Base-by-base conservation (phyloP, 2,797 vertebrate genomes). In the Decapterus maruadsi region DNA sequence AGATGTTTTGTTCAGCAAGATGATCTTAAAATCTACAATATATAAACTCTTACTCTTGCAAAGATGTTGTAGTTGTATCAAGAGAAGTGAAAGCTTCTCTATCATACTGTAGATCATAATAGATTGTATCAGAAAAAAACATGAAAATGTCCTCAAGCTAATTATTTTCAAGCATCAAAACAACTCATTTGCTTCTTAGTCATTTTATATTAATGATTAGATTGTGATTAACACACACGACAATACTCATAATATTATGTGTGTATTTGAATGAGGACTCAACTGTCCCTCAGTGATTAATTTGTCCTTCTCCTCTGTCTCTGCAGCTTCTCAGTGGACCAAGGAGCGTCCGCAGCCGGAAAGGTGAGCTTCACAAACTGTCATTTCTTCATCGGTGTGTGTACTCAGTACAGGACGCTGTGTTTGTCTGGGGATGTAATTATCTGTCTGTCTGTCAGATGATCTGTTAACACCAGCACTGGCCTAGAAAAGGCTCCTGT, bases 281-380 rank as follows among this genome's bases (percentile, higher is more conserved):
- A 36, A 10, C 17, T 40, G 8, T 68, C 43, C 62, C 36, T 26
- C 36, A n/a, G 46, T 74, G 66, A 62, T 62, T 72, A 13, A 82
- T 75, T 72, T 62, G 3, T 79, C 29, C 11, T 67, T 20, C 73
- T 74, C 29, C 2, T 80, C 12, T 91, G 67, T 88, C 22, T 85
- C 75, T 78, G 59, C 86, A 95, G 95, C 50, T 93, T 95, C 65
- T 87, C 93, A 2, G 19, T 93, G 81, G 95, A 95, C 51, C 94
- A 92, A 63, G 94, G 94, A 81, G 92, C 94, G 1, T 93, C 93
- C 22, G 92, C 91, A 31, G 84, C 93, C 73, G 94, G 90, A 90
- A 95, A 95, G 93, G 95, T 95, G 81, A 94, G 94, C 74, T 26
- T 68, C 45, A 48, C 8, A 51, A 46, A 6, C 48, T 70, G 3